Evolutionary conservation across 1,140 invertebrate genomes (phyloP).

Genomic region (Hypsibius dujardini): DNA sequence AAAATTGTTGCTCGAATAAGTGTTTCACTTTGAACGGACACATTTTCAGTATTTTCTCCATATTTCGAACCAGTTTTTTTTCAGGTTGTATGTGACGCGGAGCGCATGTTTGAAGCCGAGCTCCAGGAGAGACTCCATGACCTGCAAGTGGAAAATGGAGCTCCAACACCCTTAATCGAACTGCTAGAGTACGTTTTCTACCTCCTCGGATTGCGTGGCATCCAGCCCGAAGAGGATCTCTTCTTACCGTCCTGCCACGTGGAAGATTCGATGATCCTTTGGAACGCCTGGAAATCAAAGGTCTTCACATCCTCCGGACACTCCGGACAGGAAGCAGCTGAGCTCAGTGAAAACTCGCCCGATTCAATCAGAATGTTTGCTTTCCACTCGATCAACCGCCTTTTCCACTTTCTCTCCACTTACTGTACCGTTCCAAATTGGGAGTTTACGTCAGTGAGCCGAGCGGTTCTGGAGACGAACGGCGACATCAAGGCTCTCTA

Average conservation of each 20-base stretch:
- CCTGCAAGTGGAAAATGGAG: background rate
- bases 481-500: constrained; percentile 4
- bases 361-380: background rate
- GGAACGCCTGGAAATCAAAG: background rate
- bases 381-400: background rate
- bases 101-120: background rate
- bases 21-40: no score
- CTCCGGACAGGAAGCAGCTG: no score
- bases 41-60: background rate
- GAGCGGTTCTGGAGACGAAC: background rate
- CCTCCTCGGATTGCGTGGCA: background rate
- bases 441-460: background rate
- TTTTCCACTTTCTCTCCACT: background rate
- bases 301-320: background rate
- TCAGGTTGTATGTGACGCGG: background rate
- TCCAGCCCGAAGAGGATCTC: constrained; percentile 8
- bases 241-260: constrained; percentile 4
- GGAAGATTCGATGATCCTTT: background rate
- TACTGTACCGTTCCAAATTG: background rate
- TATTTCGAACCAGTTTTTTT: background rate
- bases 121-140: constrained; percentile 4
- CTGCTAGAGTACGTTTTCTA: constrained; percentile 6
- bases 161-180: background rate
- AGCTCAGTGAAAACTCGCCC: background rate
- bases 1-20: no score